Evolutionary conservation across 2,888 invertebrate genomes (phyloP), one percentile per base, ranked within the genome.

Genomic region (Chirona hameri): DNA sequence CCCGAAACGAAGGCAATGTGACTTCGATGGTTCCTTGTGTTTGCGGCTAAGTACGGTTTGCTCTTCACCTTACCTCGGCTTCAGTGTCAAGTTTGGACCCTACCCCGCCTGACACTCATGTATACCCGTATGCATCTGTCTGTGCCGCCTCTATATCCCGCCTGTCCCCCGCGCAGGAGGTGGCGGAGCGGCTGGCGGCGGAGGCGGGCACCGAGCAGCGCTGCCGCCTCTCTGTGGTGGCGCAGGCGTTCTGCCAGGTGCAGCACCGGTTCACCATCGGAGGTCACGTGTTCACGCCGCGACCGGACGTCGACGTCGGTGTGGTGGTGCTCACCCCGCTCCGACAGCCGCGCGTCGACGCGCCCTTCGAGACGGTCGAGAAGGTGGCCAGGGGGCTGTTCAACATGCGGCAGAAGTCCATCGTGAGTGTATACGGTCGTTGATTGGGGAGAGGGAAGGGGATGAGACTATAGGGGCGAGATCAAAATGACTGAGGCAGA

Each of bases 271-370:
- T 97, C 88, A 92, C 92, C 83, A 98, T 99, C 86, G 92, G 95
- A 12, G 98, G 98, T 86, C 90, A 89, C 85, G 94, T 95, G 0
- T 99, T 99, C 89, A 91, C 98, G 55, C 99, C 99, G 0, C 93
- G 94, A 87, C 99, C 99, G 0, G 92, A 99, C 84, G 98, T 99
- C 10, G 97, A 99, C 90, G 99, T 98, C 0, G 97, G 96, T 27
- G 95, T 99, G 0, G 97, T 99, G 0, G 93, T 93, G 81, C 90
- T 99, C 81, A 91, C 92, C 27, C 99, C 99, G 0, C 88, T 93
- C 15, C 91, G 92, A 85, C 88, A 90, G 81, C 98, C 99, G 0
- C 90, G 92, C 39, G 93, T 95, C 24, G 84, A 84, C 83, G 90
- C 94, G 65, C 94, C 96, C 0, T 99, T 98, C 87, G 89, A 91